Evolutionary conservation across 2,797 vertebrate genomes (phyloP), one percentile per base, ranked within the genome.

Genomic region (Gobionotothen gibberifrons): DNA sequence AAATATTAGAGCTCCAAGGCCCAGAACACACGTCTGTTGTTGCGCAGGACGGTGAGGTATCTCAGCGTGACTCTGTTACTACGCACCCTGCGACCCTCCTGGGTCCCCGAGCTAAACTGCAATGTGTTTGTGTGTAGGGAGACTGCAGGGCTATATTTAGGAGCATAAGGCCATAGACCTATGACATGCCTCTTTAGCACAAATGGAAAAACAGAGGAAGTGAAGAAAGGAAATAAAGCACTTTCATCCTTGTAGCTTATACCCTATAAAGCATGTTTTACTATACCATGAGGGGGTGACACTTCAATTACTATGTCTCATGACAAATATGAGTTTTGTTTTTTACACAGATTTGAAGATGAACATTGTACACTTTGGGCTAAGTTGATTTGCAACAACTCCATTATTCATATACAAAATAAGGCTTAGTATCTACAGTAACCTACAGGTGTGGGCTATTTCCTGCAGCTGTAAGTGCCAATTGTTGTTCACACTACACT

Each of bases 131-230:
- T 89, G 77, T 85, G 71, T 84, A 72, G 52, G 49, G 81, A 78
- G 75, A 83, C 78, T 60, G 86, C 71, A 29, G 51, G 58, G 79
- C 89, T 96, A 95, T 93, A 93, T 93, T 93, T 95, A 95, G 94
- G 80, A 74, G 39, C 42, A 83, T 72, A 83, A 29, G 72, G 65
- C 87, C 71, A 64, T 48, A 70, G 76, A 88, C 85, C 66, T 83
- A 81, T 80, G 81, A 86, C 90, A 86, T 64, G 60, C 56, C 74
- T 77, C 68, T 43, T 56, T 56, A 74, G 79, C 49, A 84, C 62
- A 85, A 90, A 90, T 65, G 90, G 36, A 71, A 73, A 80, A 61
- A 78, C 26, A 48, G 17, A 15, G 32, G 58, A 54, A 67, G 42
- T 29, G 49, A 47, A 22, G 19, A 66, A 12, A 46, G 51, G 54